Conservation (phyloP, 2,113 vertebrate species). For the Micromys minutus region DNA sequence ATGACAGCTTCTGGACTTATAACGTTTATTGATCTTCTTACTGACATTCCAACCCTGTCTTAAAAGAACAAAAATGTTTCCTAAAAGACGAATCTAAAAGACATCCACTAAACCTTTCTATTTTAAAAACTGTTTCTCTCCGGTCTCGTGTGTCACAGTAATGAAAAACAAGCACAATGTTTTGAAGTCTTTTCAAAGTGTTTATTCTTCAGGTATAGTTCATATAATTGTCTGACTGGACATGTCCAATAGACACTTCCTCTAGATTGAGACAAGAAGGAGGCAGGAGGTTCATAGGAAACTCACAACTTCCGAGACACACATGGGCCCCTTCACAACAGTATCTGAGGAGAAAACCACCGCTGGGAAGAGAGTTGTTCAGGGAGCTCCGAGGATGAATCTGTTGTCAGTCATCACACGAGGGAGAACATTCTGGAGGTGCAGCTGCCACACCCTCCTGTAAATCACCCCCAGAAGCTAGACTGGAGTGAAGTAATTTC, state of each 20-base stretch:
- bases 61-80: not conserved
- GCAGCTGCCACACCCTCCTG: not conserved
- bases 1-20: not conserved
- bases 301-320: not conserved
- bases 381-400: not conserved
- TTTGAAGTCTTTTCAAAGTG: not conserved
- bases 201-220: not conserved
- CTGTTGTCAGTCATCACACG: too few relatives aligned
- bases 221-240: not conserved
- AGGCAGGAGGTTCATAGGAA: not conserved
- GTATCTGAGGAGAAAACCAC: not conserved
- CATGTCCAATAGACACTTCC: not conserved
- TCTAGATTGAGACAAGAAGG: not conserved
- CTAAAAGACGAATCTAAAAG: conserved; percentile 27
- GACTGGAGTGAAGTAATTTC: not conserved
- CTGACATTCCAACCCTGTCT: not conserved
- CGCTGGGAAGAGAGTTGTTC: not conserved
- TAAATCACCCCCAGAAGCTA: not conserved
- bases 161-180: not conserved
- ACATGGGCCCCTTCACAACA: too few relatives aligned
- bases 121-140: not conserved
- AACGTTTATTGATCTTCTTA: not conserved
- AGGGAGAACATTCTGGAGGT: not conserved
- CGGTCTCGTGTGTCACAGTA: not conserved
- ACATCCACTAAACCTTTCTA: too few relatives aligned